These are phyloP conservation scores for Ommatoiulus sabulosus DNA, from an alignment of 2,888 invertebrate genomes.

Conservation along the genomic window DNA sequence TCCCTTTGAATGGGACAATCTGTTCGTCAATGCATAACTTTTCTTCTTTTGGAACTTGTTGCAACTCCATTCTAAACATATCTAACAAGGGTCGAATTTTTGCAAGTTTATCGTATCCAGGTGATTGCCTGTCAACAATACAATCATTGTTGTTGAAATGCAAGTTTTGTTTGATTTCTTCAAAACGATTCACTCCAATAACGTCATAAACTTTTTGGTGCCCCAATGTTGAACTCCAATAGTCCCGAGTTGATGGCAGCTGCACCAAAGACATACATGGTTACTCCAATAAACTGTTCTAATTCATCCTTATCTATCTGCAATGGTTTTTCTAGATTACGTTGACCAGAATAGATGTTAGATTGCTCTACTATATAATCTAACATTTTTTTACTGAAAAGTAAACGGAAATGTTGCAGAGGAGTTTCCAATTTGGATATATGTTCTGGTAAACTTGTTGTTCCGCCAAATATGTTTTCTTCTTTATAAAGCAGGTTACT, in stretches of 20 bases:
- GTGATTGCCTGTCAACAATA: not conserved
- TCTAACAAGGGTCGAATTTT: constrained; percentile 30
- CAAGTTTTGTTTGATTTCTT: not conserved
- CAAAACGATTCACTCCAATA: not conserved
- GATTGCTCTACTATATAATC: not conserved
- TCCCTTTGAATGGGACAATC: constrained; percentile 55
- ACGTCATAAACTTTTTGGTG: not conserved
- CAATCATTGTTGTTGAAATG: constrained; percentile 49
- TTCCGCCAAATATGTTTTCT: not conserved
- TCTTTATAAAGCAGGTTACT: not conserved
- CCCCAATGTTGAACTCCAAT: not conserved
- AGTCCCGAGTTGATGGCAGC: not conserved
- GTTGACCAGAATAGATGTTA: not conserved
- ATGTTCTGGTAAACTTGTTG: not conserved
- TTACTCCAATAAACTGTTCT: constrained; percentile 18
- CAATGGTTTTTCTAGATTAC: not conserved
- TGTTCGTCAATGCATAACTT: constrained; percentile 53
- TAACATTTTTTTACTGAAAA: not conserved
- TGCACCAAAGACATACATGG: constrained; percentile 39
- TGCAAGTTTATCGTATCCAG: constrained; percentile 51
- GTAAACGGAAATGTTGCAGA: not conserved
- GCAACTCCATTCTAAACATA: not conserved
- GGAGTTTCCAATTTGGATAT: not conserved
- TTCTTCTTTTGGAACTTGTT: constrained; percentile 51
- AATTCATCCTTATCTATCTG: not conserved